phyloP scores from a whole-genome alignment of 2,113 vertebrate genomes.

The Urocitellus parryii region DNA sequence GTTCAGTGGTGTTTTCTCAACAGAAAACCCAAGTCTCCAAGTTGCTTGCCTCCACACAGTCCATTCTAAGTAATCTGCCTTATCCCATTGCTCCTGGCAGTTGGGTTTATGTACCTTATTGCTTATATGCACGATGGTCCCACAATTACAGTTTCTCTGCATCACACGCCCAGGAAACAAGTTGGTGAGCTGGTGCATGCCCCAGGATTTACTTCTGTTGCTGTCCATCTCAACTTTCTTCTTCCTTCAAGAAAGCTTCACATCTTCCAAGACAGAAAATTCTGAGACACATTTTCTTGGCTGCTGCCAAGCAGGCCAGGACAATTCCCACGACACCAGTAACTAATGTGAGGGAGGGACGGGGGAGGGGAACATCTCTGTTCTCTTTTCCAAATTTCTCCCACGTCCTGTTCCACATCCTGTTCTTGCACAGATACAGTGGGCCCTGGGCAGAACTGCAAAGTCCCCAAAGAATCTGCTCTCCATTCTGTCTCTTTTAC shows the following conservation, averaged over 20 bases:
- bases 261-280: neutral
- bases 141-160: conserved; percentile 42
- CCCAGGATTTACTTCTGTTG: neutral
- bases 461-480: neutral
- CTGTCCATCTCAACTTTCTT: neutral
- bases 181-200: conserved; percentile 9
- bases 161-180: conserved; percentile 41
- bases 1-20: neutral
- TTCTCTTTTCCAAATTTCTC: neutral
- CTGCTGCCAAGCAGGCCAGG: neutral
- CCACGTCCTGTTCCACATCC: neutral
- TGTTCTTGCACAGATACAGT: neutral
- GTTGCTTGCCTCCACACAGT: neutral
- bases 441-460: neutral
- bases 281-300: neutral
- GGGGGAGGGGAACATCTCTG: neutral
- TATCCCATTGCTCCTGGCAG: conserved; percentile 55
- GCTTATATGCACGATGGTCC: neutral
- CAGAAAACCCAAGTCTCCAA: neutral
- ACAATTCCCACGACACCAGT: neutral
- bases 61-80: neutral
- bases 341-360: neutral
- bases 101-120: conserved; percentile 7
- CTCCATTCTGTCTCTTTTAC: neutral
- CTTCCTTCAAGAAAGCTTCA: conserved; percentile 39